A percentile compares a stretch with the other conserved stretches of the same genome.
Conservation (phyloP, 30 jellyfish, hydroid and myxozoan species). For the Phacellophora camtschatica region DNA sequence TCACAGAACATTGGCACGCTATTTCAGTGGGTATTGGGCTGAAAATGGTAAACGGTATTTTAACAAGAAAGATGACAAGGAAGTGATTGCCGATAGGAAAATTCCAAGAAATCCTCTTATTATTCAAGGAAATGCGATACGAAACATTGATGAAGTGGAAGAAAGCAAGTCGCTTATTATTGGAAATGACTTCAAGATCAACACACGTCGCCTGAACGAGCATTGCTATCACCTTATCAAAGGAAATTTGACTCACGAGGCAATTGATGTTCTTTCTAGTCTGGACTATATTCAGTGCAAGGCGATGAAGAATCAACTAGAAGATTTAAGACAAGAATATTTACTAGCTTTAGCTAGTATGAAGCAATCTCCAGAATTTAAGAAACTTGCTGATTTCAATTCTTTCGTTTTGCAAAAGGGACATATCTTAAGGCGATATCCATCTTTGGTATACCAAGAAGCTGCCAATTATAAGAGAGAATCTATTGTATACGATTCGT, state of each 20-base stretch:
- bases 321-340: conserved; percentile 7
- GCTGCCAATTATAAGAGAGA: conserved; percentile 1
- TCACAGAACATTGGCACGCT: conserved; percentile 18
- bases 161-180: background rate
- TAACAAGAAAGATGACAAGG: conserved; percentile 4
- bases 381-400: conserved; percentile 16
- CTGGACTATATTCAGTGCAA: conserved; percentile 21
- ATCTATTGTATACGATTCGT: background rate
- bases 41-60: background rate
- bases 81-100: conserved; percentile 30
- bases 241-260: conserved; percentile 26
- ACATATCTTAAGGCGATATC: conserved; percentile 9
- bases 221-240: conserved; percentile 28
- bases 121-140: conserved; percentile 25
- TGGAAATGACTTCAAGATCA: conserved; percentile 13
- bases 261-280: conserved; percentile 6
- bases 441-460: conserved; percentile 29
- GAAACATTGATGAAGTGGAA: background rate
- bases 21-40: conserved; percentile 37
- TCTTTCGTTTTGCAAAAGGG: conserved; percentile 42
- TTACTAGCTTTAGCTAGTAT: background rate
- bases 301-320: background rate
- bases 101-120: conserved; percentile 40
- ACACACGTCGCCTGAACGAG: conserved; percentile 17
- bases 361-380: background rate